Percentiles rank a stretch among this genome's conserved stretches.
phyloP scores from a whole-genome alignment of 64 coral and sea anemone genomes.

The Trachythela sp. region DNA sequence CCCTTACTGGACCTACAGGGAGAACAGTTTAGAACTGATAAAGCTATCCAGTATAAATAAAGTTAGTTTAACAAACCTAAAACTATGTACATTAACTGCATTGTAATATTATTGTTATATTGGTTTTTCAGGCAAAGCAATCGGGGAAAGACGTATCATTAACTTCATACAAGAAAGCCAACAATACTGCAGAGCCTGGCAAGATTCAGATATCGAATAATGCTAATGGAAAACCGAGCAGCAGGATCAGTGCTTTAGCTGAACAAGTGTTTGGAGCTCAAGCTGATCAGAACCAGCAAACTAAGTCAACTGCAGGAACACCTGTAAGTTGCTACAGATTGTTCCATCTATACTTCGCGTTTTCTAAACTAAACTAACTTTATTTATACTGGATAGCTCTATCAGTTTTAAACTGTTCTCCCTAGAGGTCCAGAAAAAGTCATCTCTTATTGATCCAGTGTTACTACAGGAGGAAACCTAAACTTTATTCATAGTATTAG shows the following conservation, averaged over 20 bases:
- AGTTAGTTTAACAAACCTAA: too few species aligned
- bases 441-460: too few species aligned
- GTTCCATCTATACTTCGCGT: not conserved
- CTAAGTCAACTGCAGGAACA: not conserved
- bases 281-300: constrained; percentile 10
- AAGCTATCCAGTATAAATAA: not conserved
- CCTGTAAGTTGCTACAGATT: constrained; percentile 11
- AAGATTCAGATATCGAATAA: constrained; percentile 16
- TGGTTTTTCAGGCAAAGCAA: not conserved
- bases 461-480: not conserved
- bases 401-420: too few species aligned
- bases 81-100: not conserved
- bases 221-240: constrained; percentile 63
- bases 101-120: not conserved
- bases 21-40: not conserved
- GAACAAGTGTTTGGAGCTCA: constrained; percentile 79
- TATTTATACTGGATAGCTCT: not conserved
- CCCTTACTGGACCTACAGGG: not conserved
- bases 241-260: constrained; percentile 64
- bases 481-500: not conserved
- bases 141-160: not conserved
- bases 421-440: not conserved
- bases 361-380: not conserved
- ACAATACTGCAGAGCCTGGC: not conserved
- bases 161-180: not conserved